Conservation (phyloP, 2,888 invertebrate genomes). For the Lithophane semibrunnea region DNA sequence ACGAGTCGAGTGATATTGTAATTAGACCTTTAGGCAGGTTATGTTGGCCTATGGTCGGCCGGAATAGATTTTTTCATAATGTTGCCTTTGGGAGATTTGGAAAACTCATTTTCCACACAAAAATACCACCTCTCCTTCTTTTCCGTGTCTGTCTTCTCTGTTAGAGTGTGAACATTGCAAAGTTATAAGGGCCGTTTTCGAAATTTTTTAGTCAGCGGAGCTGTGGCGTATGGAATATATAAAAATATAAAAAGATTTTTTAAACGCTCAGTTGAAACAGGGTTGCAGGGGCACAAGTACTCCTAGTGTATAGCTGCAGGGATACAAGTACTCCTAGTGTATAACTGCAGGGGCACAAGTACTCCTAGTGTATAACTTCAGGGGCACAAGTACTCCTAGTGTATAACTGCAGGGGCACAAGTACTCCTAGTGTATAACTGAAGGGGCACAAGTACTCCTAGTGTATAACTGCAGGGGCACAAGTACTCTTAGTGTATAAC, state of each 20-base stretch:
- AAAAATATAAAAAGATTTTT: background rate
- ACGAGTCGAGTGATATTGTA: no score
- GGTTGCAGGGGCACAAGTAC: background rate
- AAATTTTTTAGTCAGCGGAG: background rate
- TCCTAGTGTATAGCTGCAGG: no score
- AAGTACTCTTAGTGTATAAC: background rate
- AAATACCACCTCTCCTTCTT: no score
- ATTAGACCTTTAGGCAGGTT: no score
- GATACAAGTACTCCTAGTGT: background rate
- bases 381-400: background rate
- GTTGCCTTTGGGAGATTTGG: no score
- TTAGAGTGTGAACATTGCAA: no score
- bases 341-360: background rate
- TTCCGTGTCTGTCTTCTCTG: no score
- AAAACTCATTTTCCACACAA: no score
- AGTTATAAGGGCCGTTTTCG: background rate
- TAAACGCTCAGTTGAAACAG: conserved; percentile 1
- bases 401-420: background rate
- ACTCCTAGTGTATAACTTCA: background rate
- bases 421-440: background rate
- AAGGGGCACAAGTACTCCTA: background rate
- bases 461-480: no score
- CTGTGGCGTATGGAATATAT: background rate
- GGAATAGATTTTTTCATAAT: no score
- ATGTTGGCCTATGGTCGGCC: no score